Percentiles rank a stretch among this genome's conserved stretches.
Conservation (phyloP, 30 jellyfish, hydroid and myxozoan genomes). For the Aurelia sp. region DNA sequence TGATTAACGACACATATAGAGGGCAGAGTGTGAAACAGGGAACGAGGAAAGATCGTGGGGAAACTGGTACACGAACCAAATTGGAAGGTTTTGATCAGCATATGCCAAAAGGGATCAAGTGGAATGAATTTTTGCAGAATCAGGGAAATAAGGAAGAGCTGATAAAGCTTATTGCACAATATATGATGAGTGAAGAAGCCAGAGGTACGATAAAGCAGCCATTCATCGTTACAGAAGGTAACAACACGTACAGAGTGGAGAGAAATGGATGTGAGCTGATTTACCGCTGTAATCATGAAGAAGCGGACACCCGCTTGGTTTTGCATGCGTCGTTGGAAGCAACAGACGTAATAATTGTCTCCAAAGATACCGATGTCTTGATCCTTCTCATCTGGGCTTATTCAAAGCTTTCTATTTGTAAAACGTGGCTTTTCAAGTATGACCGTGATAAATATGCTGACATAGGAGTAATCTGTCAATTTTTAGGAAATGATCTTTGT, state of each 20-base stretch:
- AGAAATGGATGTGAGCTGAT: no score
- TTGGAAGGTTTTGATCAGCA: constrained; percentile 17
- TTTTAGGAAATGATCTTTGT: neutral
- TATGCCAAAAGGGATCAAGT: constrained; percentile 7
- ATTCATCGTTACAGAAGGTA: constrained; percentile 2
- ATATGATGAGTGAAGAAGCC: constrained; percentile 2
- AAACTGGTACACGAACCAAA: neutral
- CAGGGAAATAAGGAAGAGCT: neutral
- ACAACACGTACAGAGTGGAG: no score
- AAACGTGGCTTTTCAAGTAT: no score
- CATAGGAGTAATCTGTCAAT: neutral
- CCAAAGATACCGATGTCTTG: constrained; percentile 14
- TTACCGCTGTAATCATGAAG: no score
- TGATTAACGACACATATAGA: constrained; percentile 38
- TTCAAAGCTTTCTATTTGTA: neutral
- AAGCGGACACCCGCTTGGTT: constrained; percentile 7
- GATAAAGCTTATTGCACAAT: neutral
- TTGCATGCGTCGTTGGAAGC: neutral
- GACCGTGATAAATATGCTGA: constrained; percentile 3
- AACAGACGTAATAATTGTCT: neutral
- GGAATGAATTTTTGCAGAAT: constrained; percentile 11
- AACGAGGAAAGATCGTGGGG: constrained; percentile 8
- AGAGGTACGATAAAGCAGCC: neutral
- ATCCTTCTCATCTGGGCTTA: neutral
- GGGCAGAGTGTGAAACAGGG: constrained; percentile 4